These are phyloP conservation scores for Listronotus oregonensis DNA, from an alignment of 1,140 invertebrate species.

Conservation along the genomic window DNA sequence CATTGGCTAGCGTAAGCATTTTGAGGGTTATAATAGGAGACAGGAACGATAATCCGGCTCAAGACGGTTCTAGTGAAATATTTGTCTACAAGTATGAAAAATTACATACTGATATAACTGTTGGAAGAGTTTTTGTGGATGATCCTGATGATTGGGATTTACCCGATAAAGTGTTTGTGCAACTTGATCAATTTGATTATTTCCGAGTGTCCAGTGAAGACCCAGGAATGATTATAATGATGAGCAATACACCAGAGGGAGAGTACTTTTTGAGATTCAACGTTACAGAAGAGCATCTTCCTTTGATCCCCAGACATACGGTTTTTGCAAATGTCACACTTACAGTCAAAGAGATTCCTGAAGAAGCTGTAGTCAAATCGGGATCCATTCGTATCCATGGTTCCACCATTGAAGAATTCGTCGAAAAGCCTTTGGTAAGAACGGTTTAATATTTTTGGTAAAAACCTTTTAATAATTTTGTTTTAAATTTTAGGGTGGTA, in stretches of 20 bases:
- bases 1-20: conserved; percentile 73
- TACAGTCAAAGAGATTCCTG: conserved; percentile 81
- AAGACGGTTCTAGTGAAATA: conserved; percentile 80
- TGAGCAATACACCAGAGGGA: conserved; percentile 68
- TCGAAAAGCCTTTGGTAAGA: conserved; percentile 59
- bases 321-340: conserved; percentile 82
- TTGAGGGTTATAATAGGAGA: conserved; percentile 88
- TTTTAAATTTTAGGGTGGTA: conserved; percentile 57
- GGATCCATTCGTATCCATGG: conserved; percentile 86
- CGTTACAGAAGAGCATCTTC: conserved; percentile 68
- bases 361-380: conserved; percentile 87
- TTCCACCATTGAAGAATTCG: conserved; percentile 82
- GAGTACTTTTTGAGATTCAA: conserved; percentile 72
- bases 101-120: conserved; percentile 65
- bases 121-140: conserved; percentile 88
- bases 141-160: conserved; percentile 95
- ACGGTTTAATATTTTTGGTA: neutral
- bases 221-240: conserved; percentile 85
- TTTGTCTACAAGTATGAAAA: conserved; percentile 90
- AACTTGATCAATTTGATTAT: conserved; percentile 62
- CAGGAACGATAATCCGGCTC: conserved; percentile 86
- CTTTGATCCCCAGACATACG: conserved; percentile 61
- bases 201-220: conserved; percentile 69
- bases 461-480: neutral
- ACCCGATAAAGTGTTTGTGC: conserved; percentile 82